Percentiles rank a stretch among this genome's conserved stretches.
These are phyloP conservation scores for Melanerpes formicivorus DNA, from an alignment of 2,113 vertebrate species.

Conservation along the genomic window DNA sequence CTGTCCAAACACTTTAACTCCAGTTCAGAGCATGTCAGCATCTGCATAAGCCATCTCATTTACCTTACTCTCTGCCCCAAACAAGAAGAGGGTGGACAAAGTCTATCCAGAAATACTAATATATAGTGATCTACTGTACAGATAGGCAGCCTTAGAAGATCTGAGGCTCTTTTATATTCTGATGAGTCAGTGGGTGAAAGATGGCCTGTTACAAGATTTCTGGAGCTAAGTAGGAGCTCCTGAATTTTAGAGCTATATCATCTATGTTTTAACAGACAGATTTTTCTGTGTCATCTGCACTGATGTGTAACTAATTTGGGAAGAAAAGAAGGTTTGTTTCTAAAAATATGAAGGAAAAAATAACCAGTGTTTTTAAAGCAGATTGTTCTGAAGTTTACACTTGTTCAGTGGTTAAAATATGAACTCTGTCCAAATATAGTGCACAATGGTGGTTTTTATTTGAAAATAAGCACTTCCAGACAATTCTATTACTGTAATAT, in stretches of 20 bases:
- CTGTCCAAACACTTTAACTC: not conserved
- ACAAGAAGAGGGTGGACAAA: not conserved
- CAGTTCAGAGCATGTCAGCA: not conserved
- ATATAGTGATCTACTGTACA: not conserved
- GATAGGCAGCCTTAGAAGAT: not conserved
- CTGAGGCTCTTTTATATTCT: not conserved
- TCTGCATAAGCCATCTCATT: not conserved
- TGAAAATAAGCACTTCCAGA: not conserved
- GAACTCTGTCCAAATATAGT: not conserved
- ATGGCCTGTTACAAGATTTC: not conserved
- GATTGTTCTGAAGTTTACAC: not conserved
- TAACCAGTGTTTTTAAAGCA: not conserved
- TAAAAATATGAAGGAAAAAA: not conserved
- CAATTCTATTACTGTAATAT: not conserved
- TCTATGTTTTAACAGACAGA: not conserved
- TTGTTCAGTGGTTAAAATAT: not conserved
- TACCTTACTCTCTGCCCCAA: conserved; percentile 16
- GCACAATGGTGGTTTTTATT: not conserved
- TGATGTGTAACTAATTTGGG: not conserved
- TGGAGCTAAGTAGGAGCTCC: not conserved
- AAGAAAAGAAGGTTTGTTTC: not conserved
- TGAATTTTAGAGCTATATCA: not conserved
- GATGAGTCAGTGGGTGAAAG: not conserved
- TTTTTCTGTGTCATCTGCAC: not conserved
- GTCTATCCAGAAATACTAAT: not conserved